These are phyloP conservation scores for Drosophila maculinotata DNA, from an alignment of 2,888 invertebrate genomes.

Conservation along the genomic window DNA sequence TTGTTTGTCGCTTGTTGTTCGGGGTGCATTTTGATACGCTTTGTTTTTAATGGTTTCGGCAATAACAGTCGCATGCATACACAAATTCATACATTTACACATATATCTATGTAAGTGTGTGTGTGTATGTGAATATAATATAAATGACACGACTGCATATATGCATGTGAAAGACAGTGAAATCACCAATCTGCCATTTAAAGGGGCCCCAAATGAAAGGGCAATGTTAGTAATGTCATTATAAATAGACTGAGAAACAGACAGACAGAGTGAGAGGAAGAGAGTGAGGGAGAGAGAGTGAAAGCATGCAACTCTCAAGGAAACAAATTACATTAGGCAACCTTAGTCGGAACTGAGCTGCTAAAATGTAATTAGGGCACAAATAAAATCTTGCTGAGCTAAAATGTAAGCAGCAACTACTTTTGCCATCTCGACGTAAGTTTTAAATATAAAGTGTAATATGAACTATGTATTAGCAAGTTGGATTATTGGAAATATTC, in stretches of 20 bases:
- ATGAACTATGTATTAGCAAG: not conserved
- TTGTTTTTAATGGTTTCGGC: conserved; percentile 67
- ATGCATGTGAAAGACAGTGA: conserved; percentile 9
- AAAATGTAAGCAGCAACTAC: not conserved
- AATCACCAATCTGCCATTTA: conserved; percentile 14
- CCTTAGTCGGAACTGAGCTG: not conserved
- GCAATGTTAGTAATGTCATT: conserved; percentile 54
- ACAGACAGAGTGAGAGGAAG: not conserved
- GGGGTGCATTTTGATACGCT: conserved; percentile 56
- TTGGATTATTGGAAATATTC: too few species aligned
- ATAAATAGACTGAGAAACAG: conserved; percentile 6
- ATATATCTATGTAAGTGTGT: not conserved
- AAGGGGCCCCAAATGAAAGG: conserved; percentile 17
- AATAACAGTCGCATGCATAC: conserved; percentile 25
- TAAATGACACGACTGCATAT: conserved; percentile 22
- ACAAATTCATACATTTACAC: conserved; percentile 9
- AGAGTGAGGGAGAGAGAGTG: not conserved
- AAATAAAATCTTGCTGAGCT: not conserved
- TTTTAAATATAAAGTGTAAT: not conserved
- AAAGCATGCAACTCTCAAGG: not conserved
- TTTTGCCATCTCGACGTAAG: not conserved
- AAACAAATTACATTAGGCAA: conserved; percentile 12
- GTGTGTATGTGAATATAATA: conserved; percentile 9
- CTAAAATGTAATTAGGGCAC: conserved; percentile 12
- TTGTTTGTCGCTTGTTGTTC: conserved; percentile 14